Conservation (phyloP, 2,797 vertebrate species). For the Sebastolobus alascanus region DNA sequence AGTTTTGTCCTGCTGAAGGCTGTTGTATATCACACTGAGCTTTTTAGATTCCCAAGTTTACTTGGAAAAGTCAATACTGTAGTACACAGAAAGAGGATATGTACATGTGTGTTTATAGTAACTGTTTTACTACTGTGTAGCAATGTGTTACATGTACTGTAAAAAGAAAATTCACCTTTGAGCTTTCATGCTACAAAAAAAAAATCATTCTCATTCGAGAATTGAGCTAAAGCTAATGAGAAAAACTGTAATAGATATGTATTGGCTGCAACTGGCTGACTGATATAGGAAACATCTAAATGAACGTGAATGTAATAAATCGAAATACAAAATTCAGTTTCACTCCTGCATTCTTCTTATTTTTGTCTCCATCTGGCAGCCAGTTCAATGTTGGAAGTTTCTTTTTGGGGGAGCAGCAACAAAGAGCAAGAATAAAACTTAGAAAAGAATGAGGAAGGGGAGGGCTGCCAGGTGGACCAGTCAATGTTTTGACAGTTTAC, state of each 20-base stretch:
- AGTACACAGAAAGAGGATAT: too few species aligned
- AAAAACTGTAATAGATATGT: neutral
- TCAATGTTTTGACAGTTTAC: slow-evolving; percentile 74
- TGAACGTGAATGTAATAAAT: neutral
- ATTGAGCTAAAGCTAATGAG: too few species aligned
- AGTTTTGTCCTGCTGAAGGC: too few species aligned
- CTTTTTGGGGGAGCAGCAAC: slow-evolving; percentile 1
- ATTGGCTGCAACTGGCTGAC: neutral
- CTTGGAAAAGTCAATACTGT: too few species aligned
- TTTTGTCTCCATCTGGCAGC: slow-evolving; percentile 16
- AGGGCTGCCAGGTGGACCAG: slow-evolving; percentile 68
- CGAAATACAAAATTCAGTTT: neutral
- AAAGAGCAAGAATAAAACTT: slow-evolving; percentile 44
- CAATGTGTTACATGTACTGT: too few species aligned
- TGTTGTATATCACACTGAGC: too few species aligned
- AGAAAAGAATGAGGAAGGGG: slow-evolving; percentile 19
- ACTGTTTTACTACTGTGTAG: too few species aligned
- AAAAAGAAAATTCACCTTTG: too few species aligned
- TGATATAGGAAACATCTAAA: neutral
- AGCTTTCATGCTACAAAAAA: neutral
- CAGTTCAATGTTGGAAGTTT: slow-evolving; percentile 28
- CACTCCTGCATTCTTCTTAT: neutral
- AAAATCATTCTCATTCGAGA: neutral
- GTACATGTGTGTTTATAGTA: too few species aligned
- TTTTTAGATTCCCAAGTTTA: too few species aligned